Base-by-base conservation (phyloP, 2,888 invertebrate genomes). In the Andrena dorsata region DNA sequence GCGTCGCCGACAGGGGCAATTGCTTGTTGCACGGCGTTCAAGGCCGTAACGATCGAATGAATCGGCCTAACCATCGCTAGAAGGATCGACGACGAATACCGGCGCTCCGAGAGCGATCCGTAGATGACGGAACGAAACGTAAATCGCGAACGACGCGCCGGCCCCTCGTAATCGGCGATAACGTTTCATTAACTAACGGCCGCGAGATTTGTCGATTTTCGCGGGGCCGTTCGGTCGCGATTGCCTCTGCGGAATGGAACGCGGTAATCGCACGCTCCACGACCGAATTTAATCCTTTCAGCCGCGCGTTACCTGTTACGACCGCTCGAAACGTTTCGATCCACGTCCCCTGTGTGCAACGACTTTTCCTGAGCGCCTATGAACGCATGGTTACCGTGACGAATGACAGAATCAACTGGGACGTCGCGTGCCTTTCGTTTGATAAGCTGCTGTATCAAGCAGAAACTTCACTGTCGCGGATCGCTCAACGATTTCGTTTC, bases 1-100 rank as follows among this genome's bases (percentile, higher is more conserved):
- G 26, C 60, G 2, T 79, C 76, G 61, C 41, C 47, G 72, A 78
- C 69, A 66, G 73, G 66, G 69, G 79, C 69, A 65, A 78, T 76
- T 66, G 16, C 41, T 13, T 56, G 73, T 71, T 66, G 61, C 73
- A 63, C 53, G 63, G 76, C 8, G 26, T 32, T 66, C 76, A 76
- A 83, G 73, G 83, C 32, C 35, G 10, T 23, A 13, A 10, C 65
- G 63, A 65, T 53, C 30, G 32, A 65, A 32, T n/a, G n/a, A n/a
- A 4, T 7, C 28, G 32, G 16, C 28, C n/a, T 41, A 35, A n/a
- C 28, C 28, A 60, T 53, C 58, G 23, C 20, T 30, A 32, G 51
- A 49, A 23, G 8, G 35, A 7, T 65, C 60, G 76, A 53, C 35
- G n/a, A 60, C 61, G 53, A 26, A 63, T n/a, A n/a, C 0, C 20